These are phyloP conservation scores for Enteromius unitaeniatus DNA, from an alignment of 2,797 vertebrate species.

Conservation along the genomic window DNA sequence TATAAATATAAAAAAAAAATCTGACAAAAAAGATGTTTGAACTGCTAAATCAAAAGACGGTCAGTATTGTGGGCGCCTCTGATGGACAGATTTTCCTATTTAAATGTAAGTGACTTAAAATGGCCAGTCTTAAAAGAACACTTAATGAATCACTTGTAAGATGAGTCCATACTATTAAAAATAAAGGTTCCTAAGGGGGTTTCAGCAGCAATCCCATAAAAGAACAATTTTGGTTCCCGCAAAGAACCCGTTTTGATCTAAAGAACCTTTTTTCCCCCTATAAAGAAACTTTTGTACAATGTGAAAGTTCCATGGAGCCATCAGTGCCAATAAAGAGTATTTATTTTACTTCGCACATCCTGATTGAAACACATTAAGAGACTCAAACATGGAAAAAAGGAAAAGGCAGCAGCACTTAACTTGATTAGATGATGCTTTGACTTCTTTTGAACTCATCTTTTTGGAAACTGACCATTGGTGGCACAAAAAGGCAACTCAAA, in stretches of 20 bases:
- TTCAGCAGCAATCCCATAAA: neutral
- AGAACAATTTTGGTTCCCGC: neutral
- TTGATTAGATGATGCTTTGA: neutral
- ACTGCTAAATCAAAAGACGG: neutral
- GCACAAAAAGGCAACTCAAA: constrained; percentile 16
- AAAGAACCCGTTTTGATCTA: neutral
- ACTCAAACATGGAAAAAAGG: neutral
- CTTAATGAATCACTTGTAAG: too few species aligned
- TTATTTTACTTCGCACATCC: neutral
- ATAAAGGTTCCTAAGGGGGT: neutral
- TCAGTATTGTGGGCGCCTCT: neutral
- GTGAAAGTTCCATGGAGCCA: neutral
- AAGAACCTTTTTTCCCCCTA: neutral
- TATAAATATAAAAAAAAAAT: too few species aligned
- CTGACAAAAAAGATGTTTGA: neutral
- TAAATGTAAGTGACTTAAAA: neutral
- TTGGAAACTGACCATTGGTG: constrained; percentile 3
- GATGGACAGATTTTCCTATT: neutral
- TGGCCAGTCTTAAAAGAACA: too few species aligned
- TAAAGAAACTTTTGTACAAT: neutral
- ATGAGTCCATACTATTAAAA: neutral
- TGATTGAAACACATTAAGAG: neutral
- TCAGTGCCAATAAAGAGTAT: neutral
- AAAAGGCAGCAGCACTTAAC: neutral
- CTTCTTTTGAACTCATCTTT: neutral